Percentiles rank a stretch among this genome's conserved stretches.
phyloP scores from a whole-genome alignment of 2,888 invertebrate genomes.

The Rotaria macrura region DNA sequence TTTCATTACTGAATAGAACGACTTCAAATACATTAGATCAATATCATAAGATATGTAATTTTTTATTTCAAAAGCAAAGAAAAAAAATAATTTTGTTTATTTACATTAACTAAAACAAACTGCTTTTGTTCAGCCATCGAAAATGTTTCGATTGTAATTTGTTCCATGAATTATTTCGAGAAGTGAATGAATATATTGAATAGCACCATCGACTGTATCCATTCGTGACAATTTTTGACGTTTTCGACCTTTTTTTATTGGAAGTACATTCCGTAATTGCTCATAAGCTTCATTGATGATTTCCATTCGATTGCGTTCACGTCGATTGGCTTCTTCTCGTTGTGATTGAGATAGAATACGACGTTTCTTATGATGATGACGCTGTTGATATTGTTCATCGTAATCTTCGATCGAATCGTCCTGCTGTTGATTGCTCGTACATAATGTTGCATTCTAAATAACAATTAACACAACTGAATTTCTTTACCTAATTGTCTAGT shows the following conservation, averaged over 20 bases:
- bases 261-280: neutral
- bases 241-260: neutral
- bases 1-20: too few species aligned
- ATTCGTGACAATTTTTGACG: neutral
- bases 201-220: neutral
- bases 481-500: too few species aligned
- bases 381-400: neutral
- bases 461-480: too few species aligned
- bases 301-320: neutral
- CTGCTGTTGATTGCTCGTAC: neutral
- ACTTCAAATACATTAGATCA: too few species aligned
- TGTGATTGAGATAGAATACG: neutral
- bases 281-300: neutral
- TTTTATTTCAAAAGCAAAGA: too few species aligned
- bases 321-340: conserved; percentile 2
- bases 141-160: neutral
- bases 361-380: neutral
- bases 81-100: too few species aligned
- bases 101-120: too few species aligned
- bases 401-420: neutral
- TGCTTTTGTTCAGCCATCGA: too few species aligned
- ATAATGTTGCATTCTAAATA: too few species aligned
- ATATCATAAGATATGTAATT: too few species aligned
- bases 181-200: neutral
- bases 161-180: neutral